A percentile compares a stretch with the other conserved stretches of the same genome.
Conservation (phyloP, 2,888 invertebrate genomes). For the Oscheius sp. region DNA sequence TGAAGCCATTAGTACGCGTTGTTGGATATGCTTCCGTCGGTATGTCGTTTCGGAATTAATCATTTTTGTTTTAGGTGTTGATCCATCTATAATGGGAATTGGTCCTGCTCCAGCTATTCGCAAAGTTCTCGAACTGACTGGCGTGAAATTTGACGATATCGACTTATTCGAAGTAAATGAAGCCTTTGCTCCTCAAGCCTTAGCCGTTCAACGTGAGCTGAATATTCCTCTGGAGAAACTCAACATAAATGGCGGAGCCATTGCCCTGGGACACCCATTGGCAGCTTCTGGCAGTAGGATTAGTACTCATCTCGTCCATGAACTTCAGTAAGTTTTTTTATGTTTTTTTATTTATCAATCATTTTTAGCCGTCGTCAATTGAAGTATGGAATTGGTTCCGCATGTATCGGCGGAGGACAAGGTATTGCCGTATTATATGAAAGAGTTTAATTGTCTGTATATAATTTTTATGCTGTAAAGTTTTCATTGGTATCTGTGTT, state of each 20-base stretch:
- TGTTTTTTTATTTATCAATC: background rate
- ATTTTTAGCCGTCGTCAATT: conserved; percentile 61
- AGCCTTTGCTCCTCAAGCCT: conserved; percentile 93
- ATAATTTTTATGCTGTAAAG: background rate
- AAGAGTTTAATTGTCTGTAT: conserved; percentile 38
- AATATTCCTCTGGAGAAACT: conserved; percentile 87
- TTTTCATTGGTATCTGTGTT: background rate
- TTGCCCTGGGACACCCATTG: conserved; percentile 71
- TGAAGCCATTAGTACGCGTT: conserved; percentile 89
- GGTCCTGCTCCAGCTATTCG: conserved; percentile 90
- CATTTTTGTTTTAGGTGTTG: conserved; percentile 84
- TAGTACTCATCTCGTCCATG: conserved; percentile 67
- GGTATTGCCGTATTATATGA: conserved; percentile 94
- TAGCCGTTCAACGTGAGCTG: conserved; percentile 89
- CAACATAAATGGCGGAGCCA: conserved; percentile 77
- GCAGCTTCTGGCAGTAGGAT: conserved; percentile 71
- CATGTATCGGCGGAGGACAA: conserved; percentile 98
- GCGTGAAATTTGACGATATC: conserved; percentile 85
- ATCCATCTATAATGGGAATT: conserved; percentile 92
- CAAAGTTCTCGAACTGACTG: conserved; percentile 84
- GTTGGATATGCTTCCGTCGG: conserved; percentile 88
- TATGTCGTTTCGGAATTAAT: background rate
- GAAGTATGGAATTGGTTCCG: conserved; percentile 83
- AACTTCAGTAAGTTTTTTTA: conserved; percentile 56
- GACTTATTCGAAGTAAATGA: conserved; percentile 88